A percentile compares a stretch with the other conserved stretches of the same genome.
These are phyloP conservation scores for Pipistrellus kuhlii DNA, from an alignment of 2,797 vertebrate genomes.

Conservation along the genomic window DNA sequence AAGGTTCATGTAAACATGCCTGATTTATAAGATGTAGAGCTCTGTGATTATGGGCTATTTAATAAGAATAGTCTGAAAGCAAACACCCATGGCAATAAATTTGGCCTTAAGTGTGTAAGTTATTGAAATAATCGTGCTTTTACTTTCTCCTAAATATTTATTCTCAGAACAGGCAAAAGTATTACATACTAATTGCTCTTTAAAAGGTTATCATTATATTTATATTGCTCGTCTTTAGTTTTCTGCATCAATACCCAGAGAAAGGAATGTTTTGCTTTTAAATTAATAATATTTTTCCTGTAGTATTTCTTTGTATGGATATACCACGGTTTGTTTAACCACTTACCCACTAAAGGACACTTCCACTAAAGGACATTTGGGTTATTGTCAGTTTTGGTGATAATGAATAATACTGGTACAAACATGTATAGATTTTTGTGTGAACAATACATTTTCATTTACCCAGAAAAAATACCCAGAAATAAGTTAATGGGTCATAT, in stretches of 20 bases:
- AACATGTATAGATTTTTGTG: background rate
- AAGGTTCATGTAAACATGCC: background rate
- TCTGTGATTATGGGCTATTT: background rate
- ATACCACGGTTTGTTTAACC: background rate
- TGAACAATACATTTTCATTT: background rate
- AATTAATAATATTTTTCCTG: background rate
- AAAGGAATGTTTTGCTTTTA: background rate
- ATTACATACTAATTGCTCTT: background rate
- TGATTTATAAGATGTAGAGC: background rate
- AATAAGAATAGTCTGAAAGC: background rate
- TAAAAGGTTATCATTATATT: background rate
- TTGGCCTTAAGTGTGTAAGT: background rate
- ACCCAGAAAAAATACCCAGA: background rate
- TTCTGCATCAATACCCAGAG: background rate
- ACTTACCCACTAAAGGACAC: background rate
- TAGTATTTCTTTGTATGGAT: background rate
- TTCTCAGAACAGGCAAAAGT: background rate
- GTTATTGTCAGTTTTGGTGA: background rate
- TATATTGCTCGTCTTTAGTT: background rate
- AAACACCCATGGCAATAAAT: background rate
- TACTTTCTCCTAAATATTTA: background rate
- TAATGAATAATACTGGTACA: background rate
- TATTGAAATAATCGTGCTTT: background rate
- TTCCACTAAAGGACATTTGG: background rate
- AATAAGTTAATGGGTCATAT: background rate